These are phyloP conservation scores for Branchinecta lynchi DNA, from an alignment of 1,140 invertebrate genomes.

Conservation along the genomic window DNA sequence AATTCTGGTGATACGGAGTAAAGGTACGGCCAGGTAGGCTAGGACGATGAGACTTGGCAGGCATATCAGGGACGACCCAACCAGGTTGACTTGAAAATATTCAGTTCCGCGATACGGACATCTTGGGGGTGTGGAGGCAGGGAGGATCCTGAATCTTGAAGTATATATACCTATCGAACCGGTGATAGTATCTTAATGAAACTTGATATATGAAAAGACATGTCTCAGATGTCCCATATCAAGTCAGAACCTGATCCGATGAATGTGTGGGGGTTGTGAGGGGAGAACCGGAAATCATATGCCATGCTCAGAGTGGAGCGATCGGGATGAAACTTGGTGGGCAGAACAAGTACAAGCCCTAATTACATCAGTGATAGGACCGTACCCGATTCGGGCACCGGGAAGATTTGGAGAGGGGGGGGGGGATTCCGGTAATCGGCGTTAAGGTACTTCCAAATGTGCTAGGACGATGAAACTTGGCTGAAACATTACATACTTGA, in stretches of 20 bases:
- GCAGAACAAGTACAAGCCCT: conserved; percentile 4
- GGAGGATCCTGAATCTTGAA: background rate
- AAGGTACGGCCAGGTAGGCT: background rate
- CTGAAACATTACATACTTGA: too few species aligned
- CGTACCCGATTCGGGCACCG: background rate
- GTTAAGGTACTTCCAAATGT: too few species aligned
- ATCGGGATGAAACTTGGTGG: conserved; percentile 8
- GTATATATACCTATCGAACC: background rate
- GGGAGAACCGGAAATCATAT: background rate
- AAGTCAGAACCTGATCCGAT: background rate
- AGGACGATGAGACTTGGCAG: conserved; percentile 9
- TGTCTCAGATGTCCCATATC: background rate
- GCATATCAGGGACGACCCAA: conserved; percentile 3
- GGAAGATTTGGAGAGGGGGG: conserved; percentile 1
- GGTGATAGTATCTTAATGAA: conserved; percentile 1
- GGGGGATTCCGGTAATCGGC: background rate
- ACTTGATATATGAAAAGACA: conserved; percentile 1
- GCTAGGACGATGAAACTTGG: too few species aligned
- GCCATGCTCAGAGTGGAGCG: background rate
- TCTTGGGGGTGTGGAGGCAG: background rate
- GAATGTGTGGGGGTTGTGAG: background rate
- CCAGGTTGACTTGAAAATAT: conserved; percentile 1
- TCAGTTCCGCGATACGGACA: background rate
- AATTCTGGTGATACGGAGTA: too few species aligned
- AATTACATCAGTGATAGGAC: background rate